phyloP scores from a whole-genome alignment of 2,888 invertebrate genomes.

The Chorisops tibialis region DNA sequence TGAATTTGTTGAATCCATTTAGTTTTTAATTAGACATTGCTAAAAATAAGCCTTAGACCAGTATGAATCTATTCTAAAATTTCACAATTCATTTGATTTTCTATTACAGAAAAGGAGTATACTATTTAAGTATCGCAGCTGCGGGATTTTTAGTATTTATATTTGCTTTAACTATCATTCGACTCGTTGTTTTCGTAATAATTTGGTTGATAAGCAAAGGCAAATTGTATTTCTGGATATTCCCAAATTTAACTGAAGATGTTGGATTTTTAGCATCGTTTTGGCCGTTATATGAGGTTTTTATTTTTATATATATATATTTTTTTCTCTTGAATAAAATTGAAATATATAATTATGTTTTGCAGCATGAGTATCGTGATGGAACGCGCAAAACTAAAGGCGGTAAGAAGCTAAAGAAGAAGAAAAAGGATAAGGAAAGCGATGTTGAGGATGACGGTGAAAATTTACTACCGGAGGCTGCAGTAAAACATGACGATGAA shows the following conservation, averaged over 20 bases:
- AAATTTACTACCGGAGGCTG: constrained; percentile 40
- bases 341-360: constrained; percentile 25
- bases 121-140: constrained; percentile 92
- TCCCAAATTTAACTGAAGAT: constrained; percentile 99
- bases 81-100: too few species aligned
- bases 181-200: constrained; percentile 85
- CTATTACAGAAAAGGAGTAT: constrained; percentile 81
- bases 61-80: too few species aligned
- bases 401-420: constrained; percentile 61
- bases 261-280: constrained; percentile 98
- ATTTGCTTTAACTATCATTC: constrained; percentile 81
- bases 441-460: constrained; percentile 66
- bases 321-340: background rate
- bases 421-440: constrained; percentile 73
- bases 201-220: constrained; percentile 87
- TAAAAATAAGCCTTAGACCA: too few species aligned
- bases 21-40: too few species aligned
- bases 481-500: constrained; percentile 45
- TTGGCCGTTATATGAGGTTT: constrained; percentile 90
- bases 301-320: background rate
- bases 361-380: constrained; percentile 78
- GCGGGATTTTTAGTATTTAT: constrained; percentile 94
- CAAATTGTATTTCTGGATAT: constrained; percentile 92
- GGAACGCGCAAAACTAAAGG: constrained; percentile 57
- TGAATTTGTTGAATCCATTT: too few species aligned